Conservation (phyloP, 2,113 vertebrate genomes). For the Neolamprologus variostigma region DNA sequence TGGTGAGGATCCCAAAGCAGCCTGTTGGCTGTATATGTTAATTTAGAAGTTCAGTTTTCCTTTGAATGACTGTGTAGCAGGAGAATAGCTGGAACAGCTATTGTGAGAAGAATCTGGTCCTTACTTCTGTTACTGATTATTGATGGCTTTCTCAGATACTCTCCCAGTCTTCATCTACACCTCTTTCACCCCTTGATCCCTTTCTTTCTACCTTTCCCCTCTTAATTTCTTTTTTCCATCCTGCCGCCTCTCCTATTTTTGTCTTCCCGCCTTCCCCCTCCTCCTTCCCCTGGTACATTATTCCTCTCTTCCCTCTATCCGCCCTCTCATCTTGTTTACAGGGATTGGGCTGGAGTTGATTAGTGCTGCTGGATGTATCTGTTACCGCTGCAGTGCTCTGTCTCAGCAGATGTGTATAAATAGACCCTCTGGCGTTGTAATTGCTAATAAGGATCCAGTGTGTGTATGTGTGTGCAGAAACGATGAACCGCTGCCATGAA, state of each 20-base stretch:
- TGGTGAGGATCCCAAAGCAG: neutral
- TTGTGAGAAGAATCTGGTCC: slow-evolving; percentile 8
- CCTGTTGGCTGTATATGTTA: neutral
- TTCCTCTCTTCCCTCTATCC: neutral
- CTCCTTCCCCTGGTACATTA: neutral
- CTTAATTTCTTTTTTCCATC: neutral
- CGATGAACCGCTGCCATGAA: neutral
- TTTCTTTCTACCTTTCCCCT: neutral
- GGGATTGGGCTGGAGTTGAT: slow-evolving; percentile 10
- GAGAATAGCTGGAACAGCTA: neutral
- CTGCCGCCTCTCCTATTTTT: neutral
- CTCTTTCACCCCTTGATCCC: neutral
- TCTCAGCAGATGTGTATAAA: slow-evolving; percentile 30
- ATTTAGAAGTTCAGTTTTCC: neutral
- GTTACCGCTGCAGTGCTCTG: neutral
- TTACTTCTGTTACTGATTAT: slow-evolving; percentile 11
- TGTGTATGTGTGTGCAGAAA: neutral
- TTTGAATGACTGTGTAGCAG: neutral
- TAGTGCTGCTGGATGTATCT: slow-evolving; percentile 24
- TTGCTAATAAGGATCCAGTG: slow-evolving; percentile 33
- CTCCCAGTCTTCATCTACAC: neutral
- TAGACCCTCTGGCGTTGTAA: slow-evolving; percentile 17
- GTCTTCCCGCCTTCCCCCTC: neutral
- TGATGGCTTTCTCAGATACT: neutral
- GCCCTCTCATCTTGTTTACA: neutral